Base-by-base conservation (phyloP, 2,113 vertebrate species). In the Oenanthe oenanthe region DNA sequence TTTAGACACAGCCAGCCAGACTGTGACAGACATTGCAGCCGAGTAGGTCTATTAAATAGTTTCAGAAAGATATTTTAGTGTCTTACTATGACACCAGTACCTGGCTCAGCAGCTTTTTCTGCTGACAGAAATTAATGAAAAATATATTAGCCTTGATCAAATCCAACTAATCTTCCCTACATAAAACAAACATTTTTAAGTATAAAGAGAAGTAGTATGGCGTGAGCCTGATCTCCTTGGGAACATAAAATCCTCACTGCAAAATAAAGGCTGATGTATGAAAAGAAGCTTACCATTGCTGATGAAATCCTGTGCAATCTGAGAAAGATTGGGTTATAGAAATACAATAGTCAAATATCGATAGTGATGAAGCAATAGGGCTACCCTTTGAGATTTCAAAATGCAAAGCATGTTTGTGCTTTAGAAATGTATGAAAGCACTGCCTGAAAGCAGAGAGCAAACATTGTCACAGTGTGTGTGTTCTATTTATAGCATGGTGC, bases 401-500 rank as follows among this genome's bases (percentile, higher is more conserved):
- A 92, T 83, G 34, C 58, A 75, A 65, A 61, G 45, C 62, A 3
- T 86, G 84, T 76, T 89, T 93, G 80, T 91, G 63, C 53, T 80
- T 85, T 47, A 77, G 71, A 87, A 87, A 87, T 8, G 7, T 88
- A 67, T 43, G 85, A 89, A 91, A 89, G 93, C 86, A 68, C 36
- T 74, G 88, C 70, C 86, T 82, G 38, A 72, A 94, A 65, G 82
- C 85, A 82, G 68, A 81, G 78, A 89, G 73, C 86, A 82, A 93
- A 88, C 67, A 85, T n/a, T 93, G 85, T 72, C 93, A 91, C 86
- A 71, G 81, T 68, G 31, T 92, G 87, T 56, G 58, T 75, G 28
- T 51, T 85, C 95, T 89, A 92, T 88, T 94, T 93, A 97, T 88
- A 90, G 85, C 68, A 58, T 0, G 0, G 67, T 58, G 32, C 71